Base-by-base conservation (phyloP, 2,888 invertebrate species). In the Tetragonula carbonaria region DNA sequence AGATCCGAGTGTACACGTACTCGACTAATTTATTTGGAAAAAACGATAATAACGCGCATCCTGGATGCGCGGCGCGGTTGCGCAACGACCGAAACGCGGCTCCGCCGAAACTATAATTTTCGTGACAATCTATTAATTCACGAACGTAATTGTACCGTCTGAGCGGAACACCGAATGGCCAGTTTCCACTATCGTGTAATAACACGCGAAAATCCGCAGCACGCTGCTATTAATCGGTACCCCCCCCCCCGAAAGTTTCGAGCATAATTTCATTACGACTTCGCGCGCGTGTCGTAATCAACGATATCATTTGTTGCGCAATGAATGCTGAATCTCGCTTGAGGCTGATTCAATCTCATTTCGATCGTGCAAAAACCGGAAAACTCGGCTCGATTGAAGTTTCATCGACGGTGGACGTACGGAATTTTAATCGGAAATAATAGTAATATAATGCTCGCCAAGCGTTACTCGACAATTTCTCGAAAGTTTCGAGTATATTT, bases 101-200 rank as follows among this genome's bases (percentile, higher is more conserved):
- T 21, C 8, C 79, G 55, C 53, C 53, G 74, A 55, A 50, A 28
- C 28, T 53, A 55, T 65, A 83, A 84, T 85, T 80, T 77, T 53
- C 84, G 38, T 70, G 85, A 85, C 74, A 63, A 77, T 71, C 65
- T 74, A 28, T 28, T 28, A 77, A 77, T 84, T 74, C 70, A 65
- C 77, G n/a, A 74, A 53, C 57, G 71, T 74, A 70, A 85, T 85
- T 85, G 50, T 71, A 79, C 67, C 67, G 71, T 79, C 77, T 81
- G 62, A 63, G 50, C 33, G 57, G 5, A 33, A 23, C 51, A 13
- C 28, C 71, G 33, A 45, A 28, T 23, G 28, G 45, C 66, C 45
- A 28, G 14, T 62, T 33, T 77, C 51, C 59, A 70, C 66, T 21
- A 3, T 59, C 28, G 55, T 45, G 23, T 71, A 77, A 74, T 77